These are phyloP conservation scores for Ephestia elutella DNA, from an alignment of 1,140 invertebrate genomes.

Conservation along the genomic window DNA sequence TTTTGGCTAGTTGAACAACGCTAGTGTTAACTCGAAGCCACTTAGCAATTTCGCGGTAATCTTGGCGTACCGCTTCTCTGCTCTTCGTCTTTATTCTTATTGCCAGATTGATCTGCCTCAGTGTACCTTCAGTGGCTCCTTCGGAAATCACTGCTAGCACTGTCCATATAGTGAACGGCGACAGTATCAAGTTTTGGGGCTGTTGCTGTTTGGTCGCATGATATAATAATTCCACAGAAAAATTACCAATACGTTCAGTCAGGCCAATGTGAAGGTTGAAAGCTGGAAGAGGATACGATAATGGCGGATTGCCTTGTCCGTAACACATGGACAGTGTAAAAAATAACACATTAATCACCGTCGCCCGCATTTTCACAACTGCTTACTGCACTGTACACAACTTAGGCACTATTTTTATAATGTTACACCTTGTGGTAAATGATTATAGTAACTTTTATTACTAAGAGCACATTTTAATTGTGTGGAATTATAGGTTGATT, in stretches of 20 bases:
- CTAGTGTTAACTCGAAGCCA: slow-evolving; percentile 58
- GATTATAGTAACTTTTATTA: not conserved
- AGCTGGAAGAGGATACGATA: not conserved
- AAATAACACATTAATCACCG: slow-evolving; percentile 8
- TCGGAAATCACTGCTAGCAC: slow-evolving; percentile 68
- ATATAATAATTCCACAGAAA: slow-evolving; percentile 59
- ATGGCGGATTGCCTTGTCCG: slow-evolving; percentile 14
- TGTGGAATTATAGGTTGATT: not conserved
- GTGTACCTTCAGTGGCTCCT: slow-evolving; percentile 60
- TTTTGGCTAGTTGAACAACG: slow-evolving; percentile 48
- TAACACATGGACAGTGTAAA: slow-evolving; percentile 5
- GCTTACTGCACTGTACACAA: slow-evolving; percentile 2
- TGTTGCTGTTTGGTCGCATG: slow-evolving; percentile 35
- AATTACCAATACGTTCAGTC: slow-evolving; percentile 57
- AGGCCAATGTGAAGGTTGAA: slow-evolving; percentile 30
- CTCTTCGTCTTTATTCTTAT: slow-evolving; percentile 43
- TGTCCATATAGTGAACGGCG: slow-evolving; percentile 73
- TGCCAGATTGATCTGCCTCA: slow-evolving; percentile 46
- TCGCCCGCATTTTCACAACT: slow-evolving; percentile 3
- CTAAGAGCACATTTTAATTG: not conserved
- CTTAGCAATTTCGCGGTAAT: slow-evolving; percentile 48
- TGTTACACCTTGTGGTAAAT: not conserved
- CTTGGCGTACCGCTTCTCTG: slow-evolving; percentile 35
- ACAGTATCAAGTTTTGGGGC: slow-evolving; percentile 59
- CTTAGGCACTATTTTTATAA: not conserved